phyloP scores from a whole-genome alignment of 2,113 vertebrate genomes.

The Myotis yumanensis region DNA sequence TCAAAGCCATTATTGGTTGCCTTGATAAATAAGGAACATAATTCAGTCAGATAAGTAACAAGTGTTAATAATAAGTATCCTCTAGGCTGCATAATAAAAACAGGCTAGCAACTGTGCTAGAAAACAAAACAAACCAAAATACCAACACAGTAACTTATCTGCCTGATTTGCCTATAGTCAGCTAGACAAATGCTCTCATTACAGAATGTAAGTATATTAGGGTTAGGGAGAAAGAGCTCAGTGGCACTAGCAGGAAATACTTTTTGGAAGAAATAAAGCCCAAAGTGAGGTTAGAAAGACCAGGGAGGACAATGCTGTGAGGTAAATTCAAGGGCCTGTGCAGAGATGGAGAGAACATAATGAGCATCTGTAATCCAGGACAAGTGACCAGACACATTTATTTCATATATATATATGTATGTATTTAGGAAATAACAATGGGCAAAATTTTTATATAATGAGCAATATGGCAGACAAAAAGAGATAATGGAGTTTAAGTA shows the following conservation, averaged over 20 bases:
- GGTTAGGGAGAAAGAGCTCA: not conserved
- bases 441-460: not conserved
- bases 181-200: not conserved
- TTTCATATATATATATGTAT: not conserved
- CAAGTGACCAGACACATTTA: not conserved
- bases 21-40: not conserved
- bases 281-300: not conserved
- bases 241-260: not conserved
- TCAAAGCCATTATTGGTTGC: not conserved
- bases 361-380: not conserved
- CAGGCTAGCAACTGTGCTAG: not conserved
- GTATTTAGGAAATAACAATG: not conserved
- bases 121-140: not conserved
- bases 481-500: not conserved
- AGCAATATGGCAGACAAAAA: not conserved
- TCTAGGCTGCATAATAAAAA: not conserved
- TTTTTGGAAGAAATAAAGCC: not conserved
- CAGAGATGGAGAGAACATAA: not conserved
- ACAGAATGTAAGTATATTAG: not conserved
- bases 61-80: not conserved
- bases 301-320: not conserved
- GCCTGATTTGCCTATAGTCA: not conserved
- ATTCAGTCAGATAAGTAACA: not conserved
- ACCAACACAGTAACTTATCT: not conserved
- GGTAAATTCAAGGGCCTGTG: not conserved